Evolutionary conservation across 2,888 invertebrate genomes (phyloP).

Genomic region (Selenia dentaria): DNA sequence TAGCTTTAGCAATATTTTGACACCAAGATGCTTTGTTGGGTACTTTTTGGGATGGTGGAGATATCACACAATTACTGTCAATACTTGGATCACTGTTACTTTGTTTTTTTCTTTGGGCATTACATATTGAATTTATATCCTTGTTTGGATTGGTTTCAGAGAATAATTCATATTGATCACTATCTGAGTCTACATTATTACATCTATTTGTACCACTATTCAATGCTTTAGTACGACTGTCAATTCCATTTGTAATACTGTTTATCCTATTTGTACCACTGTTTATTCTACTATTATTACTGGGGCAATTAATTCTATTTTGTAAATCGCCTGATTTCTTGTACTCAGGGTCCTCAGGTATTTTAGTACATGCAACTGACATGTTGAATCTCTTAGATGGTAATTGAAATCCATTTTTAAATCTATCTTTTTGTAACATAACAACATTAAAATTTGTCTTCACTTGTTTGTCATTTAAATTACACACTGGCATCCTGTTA

Average conservation of each 20-base stretch:
- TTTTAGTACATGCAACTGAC: constrained; percentile 42
- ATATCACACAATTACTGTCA: constrained; percentile 38
- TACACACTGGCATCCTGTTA: constrained; percentile 8
- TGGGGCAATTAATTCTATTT: constrained; percentile 9
- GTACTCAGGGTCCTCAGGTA: constrained; percentile 39
- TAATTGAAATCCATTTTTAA: constrained; percentile 53
- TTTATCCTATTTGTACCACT: constrained; percentile 7
- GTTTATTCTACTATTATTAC: constrained; percentile 13
- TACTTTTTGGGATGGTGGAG: constrained; percentile 44
- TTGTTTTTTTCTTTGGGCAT: too few relatives aligned
- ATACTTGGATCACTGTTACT: constrained; percentile 39
- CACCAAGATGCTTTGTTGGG: constrained; percentile 40
- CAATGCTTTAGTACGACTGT: too few relatives aligned
- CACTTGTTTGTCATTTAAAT: constrained; percentile 28
- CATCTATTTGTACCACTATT: constrained; percentile 6
- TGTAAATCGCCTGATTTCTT: constrained; percentile 14
- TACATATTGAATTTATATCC: too few relatives aligned
- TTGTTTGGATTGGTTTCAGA: constrained; percentile 33
- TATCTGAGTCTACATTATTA: constrained; percentile 29
- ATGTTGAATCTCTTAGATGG: constrained; percentile 65
- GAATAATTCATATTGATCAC: constrained; percentile 57
- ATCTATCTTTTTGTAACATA: constrained; percentile 53
- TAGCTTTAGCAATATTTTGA: constrained; percentile 28
- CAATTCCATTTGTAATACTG: too few relatives aligned
- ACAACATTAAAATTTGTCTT: constrained; percentile 14